Evolutionary conservation across 2,888 invertebrate species (phyloP).

Genomic region (Drosophila buzzatii): DNA sequence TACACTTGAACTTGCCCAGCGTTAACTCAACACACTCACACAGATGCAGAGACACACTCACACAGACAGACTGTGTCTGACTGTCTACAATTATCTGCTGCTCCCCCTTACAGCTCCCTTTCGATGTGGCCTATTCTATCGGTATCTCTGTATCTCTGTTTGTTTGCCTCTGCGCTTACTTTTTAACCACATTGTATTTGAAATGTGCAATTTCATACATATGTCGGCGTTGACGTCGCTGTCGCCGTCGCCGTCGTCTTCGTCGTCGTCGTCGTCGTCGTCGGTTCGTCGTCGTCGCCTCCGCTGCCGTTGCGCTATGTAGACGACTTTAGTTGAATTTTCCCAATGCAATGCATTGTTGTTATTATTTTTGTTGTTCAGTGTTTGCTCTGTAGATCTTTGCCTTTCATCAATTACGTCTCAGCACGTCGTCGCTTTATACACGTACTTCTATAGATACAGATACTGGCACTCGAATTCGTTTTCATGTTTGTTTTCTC

Average conservation of each 20-base stretch:
- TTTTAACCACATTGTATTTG: slow-evolving; percentile 80
- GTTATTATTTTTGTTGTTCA: slow-evolving; percentile 20
- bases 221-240: slow-evolving; percentile 36
- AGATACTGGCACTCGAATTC: slow-evolving; percentile 11
- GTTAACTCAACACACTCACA: slow-evolving; percentile 57
- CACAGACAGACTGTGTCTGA: slow-evolving; percentile 32
- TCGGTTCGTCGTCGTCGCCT: slow-evolving; percentile 26
- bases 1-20: slow-evolving; percentile 80
- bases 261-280: background rate
- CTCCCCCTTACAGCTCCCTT: background rate
- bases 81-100: slow-evolving; percentile 62
- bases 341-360: slow-evolving; percentile 28
- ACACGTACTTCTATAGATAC: slow-evolving; percentile 21
- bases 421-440: slow-evolving; percentile 34
- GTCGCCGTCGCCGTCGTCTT: slow-evolving; percentile 23
- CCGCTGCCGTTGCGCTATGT: slow-evolving; percentile 29
- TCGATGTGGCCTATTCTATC: background rate
- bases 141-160: slow-evolving; percentile 47
- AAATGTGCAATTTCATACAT: slow-evolving; percentile 80
- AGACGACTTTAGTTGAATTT: slow-evolving; percentile 39
- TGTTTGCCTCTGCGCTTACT: slow-evolving; percentile 66
- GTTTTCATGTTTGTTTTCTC: slow-evolving; percentile 25
- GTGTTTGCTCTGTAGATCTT: slow-evolving; percentile 58
- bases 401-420: slow-evolving; percentile 70
- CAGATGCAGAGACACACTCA: slow-evolving; percentile 14